phyloP scores from a whole-genome alignment of 2,888 invertebrate species.

The Dorcus hopei region DNA sequence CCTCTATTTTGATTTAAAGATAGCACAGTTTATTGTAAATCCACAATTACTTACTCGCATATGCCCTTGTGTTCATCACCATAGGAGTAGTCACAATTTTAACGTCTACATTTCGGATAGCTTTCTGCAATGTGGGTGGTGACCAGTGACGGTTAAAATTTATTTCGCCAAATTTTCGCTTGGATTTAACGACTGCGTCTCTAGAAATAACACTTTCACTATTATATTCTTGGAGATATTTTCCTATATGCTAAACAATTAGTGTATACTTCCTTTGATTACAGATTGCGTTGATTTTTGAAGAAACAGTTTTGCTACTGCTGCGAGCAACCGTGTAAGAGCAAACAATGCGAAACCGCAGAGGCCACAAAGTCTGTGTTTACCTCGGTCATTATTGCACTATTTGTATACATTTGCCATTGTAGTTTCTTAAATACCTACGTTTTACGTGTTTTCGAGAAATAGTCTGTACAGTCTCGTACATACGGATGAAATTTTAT shows the following conservation, averaged over 20 bases:
- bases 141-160: slow-evolving; percentile 12
- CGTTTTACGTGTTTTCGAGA: too few relatives aligned
- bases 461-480: too few relatives aligned
- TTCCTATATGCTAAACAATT: too few relatives aligned
- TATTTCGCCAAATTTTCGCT: too few relatives aligned
- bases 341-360: slow-evolving; percentile 37
- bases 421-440: slow-evolving; percentile 38
- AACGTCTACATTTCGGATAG: slow-evolving; percentile 23
- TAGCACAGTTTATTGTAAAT: slow-evolving; percentile 20
- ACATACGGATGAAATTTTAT: too few relatives aligned
- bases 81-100: slow-evolving; percentile 19
- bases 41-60: slow-evolving; percentile 20
- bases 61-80: slow-evolving; percentile 9
- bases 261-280: too few relatives aligned
- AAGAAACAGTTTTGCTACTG: slow-evolving; percentile 9
- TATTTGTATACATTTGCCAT: slow-evolving; percentile 46
- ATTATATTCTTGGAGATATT: too few relatives aligned
- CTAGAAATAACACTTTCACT: too few relatives aligned
- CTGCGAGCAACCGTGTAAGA: slow-evolving; percentile 20
- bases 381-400: slow-evolving; percentile 46
- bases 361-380: slow-evolving; percentile 43
- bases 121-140: slow-evolving; percentile 28
- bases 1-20: slow-evolving; percentile 20
- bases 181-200: too few relatives aligned
- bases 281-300: too few relatives aligned